phyloP scores from a whole-genome alignment of 2,888 invertebrate species.

The Drosophila kanekoi region DNA sequence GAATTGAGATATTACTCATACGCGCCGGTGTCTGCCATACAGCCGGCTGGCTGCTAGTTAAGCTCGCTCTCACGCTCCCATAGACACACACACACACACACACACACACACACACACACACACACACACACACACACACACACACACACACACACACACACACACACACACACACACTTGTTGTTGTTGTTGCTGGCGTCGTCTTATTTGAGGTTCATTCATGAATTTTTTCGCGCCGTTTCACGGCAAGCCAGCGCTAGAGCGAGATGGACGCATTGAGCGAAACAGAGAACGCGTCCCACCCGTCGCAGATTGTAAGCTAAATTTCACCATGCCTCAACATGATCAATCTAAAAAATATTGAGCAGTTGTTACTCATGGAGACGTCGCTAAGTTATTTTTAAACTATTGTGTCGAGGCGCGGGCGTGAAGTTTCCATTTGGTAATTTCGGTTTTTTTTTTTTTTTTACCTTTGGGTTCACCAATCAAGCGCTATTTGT shows the following conservation, averaged over 20 bases:
- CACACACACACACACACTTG: too few species aligned
- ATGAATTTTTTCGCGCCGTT: conserved; percentile 55
- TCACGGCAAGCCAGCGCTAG: conserved; percentile 3
- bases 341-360: conserved; percentile 69
- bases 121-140: too few species aligned
- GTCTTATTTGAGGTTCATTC: conserved; percentile 60
- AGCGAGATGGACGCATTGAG: neutral
- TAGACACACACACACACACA: conserved; percentile 15
- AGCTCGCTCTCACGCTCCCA: conserved; percentile 45
- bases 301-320: conserved; percentile 23
- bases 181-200: conserved; percentile 17
- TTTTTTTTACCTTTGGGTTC: conserved; percentile 11
- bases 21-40: conserved; percentile 61
- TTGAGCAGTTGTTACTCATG: conserved; percentile 72
- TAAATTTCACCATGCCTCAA: conserved; percentile 68
- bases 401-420: conserved; percentile 60
- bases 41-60: conserved; percentile 39
- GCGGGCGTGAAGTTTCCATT: conserved; percentile 48
- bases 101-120: conserved; percentile 1
- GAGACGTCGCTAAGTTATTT: conserved; percentile 56
- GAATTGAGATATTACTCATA: conserved; percentile 82
- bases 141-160: too few species aligned
- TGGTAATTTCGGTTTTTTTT: conserved; percentile 29
- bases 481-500: conserved; percentile 15
- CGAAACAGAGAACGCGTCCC: conserved; percentile 12